phyloP scores from a whole-genome alignment of 1,140 invertebrate genomes.

The Ylistrum balloti region DNA sequence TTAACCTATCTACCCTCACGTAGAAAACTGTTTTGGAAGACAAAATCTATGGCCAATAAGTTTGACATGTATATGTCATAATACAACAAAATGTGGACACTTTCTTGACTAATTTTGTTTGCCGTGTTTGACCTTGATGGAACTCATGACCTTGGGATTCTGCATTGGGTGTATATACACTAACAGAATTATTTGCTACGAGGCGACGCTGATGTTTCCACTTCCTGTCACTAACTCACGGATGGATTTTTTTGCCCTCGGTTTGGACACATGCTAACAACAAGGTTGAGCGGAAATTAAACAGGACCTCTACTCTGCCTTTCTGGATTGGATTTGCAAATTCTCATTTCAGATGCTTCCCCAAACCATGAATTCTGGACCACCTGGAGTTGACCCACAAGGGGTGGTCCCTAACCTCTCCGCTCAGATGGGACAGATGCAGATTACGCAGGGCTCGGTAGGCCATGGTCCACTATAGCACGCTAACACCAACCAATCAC shows the following conservation, averaged over 20 bases:
- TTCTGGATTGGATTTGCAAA: not conserved
- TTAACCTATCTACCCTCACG: not conserved
- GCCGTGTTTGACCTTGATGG: constrained; percentile 1
- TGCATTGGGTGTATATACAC: not conserved
- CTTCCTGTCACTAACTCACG: not conserved
- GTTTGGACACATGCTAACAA: constrained; percentile 23
- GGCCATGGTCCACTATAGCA: constrained; percentile 51
- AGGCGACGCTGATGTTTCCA: not conserved
- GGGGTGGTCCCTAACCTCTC: constrained; percentile 29
- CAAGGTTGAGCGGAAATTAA: not conserved
- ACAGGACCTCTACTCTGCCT: not conserved
- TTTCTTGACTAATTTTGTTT: not conserved
- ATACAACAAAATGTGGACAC: not conserved
- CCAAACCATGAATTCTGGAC: not conserved
- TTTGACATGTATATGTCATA: not conserved
- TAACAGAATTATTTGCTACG: not conserved
- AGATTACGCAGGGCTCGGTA: constrained; percentile 69
- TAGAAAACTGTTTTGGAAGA: not conserved
- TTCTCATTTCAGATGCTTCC: constrained; percentile 33
- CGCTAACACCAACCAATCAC: constrained; percentile 46
- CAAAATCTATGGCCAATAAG: not conserved
- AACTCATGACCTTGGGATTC: constrained; percentile 9
- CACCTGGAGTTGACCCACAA: not conserved
- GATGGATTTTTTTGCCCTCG: not conserved
- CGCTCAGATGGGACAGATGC: constrained; percentile 65